Evolutionary conservation across 2,888 invertebrate genomes (phyloP), one percentile per base, ranked within the genome.

Genomic region (Diarsia brunnea): DNA sequence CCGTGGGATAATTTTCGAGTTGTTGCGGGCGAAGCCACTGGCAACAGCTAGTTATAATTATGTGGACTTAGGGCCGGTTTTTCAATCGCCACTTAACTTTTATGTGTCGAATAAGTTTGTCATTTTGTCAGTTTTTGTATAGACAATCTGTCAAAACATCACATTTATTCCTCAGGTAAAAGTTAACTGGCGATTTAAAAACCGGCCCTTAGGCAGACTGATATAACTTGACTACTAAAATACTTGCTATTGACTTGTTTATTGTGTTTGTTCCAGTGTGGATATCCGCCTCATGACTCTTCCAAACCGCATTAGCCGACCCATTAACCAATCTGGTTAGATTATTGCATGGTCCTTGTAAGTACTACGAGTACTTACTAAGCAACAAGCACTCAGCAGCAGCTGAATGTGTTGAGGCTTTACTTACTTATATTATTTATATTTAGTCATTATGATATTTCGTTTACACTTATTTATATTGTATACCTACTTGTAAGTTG

Each of bases 261-360:
- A 43, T 31, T 45, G n/a, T 27, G 67, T 72, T 82, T 87, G 77
- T 89, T 90, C 27, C 95, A 98, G 98, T 91, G 94, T 96, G 93
- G 98, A 98, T 89, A 97, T 98, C 72, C 95, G 96, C 86, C 97
- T 97, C 78, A 98, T 98, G 97, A 98, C 98, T 51, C 96, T 97
- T 65, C 98, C 98, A 10, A 98, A 98, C 91, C 97, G 97, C 88
- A 98, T 98, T 88, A 97, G 97, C 89, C 94, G 97, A 69, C 96
- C 94, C 7, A 91, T 93, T 31, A 96, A 94, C 81, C 94, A 94
- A 84, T 92, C 94, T 45, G 95, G 95, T 75, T 95, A 87, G 49
- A 79, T 45, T 64, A 63, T 65, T 69, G 45, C 12, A 75, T 51
- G 49, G 51, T 60, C 63, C 55, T 74, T 53, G 21, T 53, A 68